Evolutionary conservation across 2,113 vertebrate genomes (phyloP), one percentile per base, ranked within the genome.

Genomic region (Anhinga anhinga): DNA sequence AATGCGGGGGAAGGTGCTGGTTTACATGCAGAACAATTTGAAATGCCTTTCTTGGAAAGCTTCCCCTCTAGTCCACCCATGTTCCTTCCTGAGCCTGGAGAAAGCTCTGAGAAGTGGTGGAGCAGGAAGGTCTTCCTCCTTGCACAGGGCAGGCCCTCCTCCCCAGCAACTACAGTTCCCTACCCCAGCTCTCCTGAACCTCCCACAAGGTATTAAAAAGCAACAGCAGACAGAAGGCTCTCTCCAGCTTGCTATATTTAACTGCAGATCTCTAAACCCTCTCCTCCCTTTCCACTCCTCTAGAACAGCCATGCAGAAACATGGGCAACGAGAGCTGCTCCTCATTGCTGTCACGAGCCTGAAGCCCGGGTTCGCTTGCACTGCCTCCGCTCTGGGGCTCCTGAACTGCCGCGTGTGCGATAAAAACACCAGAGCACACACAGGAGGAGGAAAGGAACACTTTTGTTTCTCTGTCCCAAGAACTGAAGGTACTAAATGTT

Each of bases 401-500:
- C 71, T 36, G 55, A 32, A 6, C 2, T 49, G n/a, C 69, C 1
- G 7, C 2, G 1, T 16, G 73, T 17, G 44, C 1, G 2, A 86
- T 45, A 86, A 84, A 91, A 97, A 13, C 78, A 65, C 34, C 7
- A 1, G 44, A 65, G 49, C 2, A 3, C 18, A 42, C 52, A 40
- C 85, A 67, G 87, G 63, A 91, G 94, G 79, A 95, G 87, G 92
- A 95, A 95, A 76, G 78, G 83, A 97, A 81, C 87, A 32, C 95
- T 97, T 91, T 78, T 95, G 56, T 93, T 97, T 88, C 91, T 93
- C 71, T 0, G 0, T 84, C 87, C 81, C 88, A 81, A 94, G 95
- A 92, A 94, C 90, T 89, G 74, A 70, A 88, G 95, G 88, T 90
- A 95, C 93, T 79, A 95, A 96, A 92, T 49, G 82, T 95, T 95